Percentiles rank a stretch among this genome's conserved stretches.
Conservation (phyloP, 2,113 vertebrate species). For the Oreochromis spilurus region DNA sequence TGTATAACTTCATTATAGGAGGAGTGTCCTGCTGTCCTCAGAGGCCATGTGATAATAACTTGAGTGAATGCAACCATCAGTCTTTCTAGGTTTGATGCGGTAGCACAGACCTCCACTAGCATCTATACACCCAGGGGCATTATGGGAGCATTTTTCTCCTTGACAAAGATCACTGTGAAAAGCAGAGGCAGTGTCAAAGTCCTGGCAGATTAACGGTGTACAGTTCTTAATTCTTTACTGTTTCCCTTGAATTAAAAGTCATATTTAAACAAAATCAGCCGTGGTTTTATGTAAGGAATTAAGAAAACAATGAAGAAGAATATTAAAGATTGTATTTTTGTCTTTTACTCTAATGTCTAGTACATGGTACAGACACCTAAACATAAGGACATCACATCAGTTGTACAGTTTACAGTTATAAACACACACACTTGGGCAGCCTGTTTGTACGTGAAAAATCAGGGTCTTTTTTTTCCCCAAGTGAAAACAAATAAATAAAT, state of each 20-base stretch:
- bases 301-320: background rate
- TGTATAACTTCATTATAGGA: constrained; percentile 28
- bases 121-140: constrained; percentile 15
- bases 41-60: constrained; percentile 21
- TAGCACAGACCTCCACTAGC: background rate
- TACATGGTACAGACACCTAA: background rate
- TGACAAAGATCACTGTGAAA: background rate
- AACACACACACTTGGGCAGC: background rate
- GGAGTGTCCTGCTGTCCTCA: background rate
- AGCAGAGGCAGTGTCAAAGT: background rate
- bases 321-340: background rate
- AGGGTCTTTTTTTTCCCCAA: background rate
- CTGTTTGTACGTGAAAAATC: rapidly evolving
- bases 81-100: background rate
- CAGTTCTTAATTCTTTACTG: background rate
- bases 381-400: background rate
- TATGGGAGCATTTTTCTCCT: constrained; percentile 34
- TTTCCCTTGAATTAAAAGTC: background rate
- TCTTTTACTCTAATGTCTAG: background rate
- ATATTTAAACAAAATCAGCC: background rate
- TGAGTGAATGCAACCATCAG: constrained; percentile 24
- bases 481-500: background rate
- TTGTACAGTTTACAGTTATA: background rate
- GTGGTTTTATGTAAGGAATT: background rate
- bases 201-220: background rate